Percentiles rank a stretch among this genome's conserved stretches.
phyloP scores from a whole-genome alignment of 2,113 vertebrate genomes.

The Dromaius novaehollandiae region DNA sequence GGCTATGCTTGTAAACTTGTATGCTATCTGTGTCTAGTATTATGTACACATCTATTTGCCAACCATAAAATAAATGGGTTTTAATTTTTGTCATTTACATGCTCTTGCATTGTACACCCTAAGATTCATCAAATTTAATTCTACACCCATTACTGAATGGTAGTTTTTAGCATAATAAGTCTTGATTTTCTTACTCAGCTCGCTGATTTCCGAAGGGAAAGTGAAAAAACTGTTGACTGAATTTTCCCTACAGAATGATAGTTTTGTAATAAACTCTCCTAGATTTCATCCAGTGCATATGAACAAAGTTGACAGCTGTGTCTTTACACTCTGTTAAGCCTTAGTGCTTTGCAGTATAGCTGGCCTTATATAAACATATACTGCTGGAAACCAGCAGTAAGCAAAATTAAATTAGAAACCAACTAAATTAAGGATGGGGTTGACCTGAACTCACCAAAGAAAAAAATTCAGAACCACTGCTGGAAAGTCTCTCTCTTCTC shows the following conservation, averaged over 20 bases:
- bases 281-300: not conserved
- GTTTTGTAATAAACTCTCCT: not conserved
- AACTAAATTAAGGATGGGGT: not conserved
- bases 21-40: not conserved
- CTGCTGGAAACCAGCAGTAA: not conserved
- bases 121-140: slow-evolving; percentile 12
- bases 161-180: not conserved
- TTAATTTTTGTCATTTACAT: slow-evolving; percentile 17
- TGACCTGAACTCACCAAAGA: not conserved
- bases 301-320: not conserved
- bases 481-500: not conserved
- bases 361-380: not conserved
- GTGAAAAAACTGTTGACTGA: not conserved
- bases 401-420: not conserved
- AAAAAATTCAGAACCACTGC: not conserved
- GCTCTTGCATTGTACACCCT: not conserved
- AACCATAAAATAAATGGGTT: not conserved
- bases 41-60: not conserved
- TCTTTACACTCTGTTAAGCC: not conserved
- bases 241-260: not conserved
- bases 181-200: not conserved
- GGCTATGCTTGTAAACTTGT: not conserved
- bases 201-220: not conserved
- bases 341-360: not conserved
- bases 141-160: not conserved